Base-by-base conservation (phyloP, 2,113 vertebrate genomes). In the Pitta sordida region DNA sequence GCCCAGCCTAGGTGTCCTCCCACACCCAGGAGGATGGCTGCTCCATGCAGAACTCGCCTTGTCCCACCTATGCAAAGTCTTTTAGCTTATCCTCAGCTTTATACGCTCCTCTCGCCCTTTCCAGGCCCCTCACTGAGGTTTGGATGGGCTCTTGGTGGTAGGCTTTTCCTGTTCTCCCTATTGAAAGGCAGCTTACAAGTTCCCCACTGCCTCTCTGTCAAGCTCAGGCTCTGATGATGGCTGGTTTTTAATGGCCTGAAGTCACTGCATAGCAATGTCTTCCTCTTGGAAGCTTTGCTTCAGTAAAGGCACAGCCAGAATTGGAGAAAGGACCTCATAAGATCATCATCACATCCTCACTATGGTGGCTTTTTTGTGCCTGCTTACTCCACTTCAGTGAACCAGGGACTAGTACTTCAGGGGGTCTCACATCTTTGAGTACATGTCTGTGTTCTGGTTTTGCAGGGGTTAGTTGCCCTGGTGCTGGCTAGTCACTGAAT, bases 111-210 rank as follows among this genome's bases (percentile, higher is more conserved):
- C 22, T 55, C 20, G 44, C 49, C 43, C 30, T 90, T 82, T 34
- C 55, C 43, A 70, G 82, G 63, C 43, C 55, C 85, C 32, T 56
- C 80, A 73, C 91, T 95, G 96, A 7, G 9, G 43, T 95, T 94
- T 87, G 95, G 90, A 95, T 64, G 81, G 91, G 89, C 58, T 92
- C 88, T 94, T 90, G 69, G 95, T 69, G 29, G 83, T 29, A 63
- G 83, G 41, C 39, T 23, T 26, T 26, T 8, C 29, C 48, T 83
- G 60, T 92, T 93, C 60, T 67, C 91, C 44, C 88, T 91, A 96
- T 95, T 75, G 97, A 98, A 97, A 81, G 73, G 88, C 86, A 90
- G n/a, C 95, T 98, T 88, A 48, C 78, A 86, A 97, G 96, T 90
- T 96, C 92, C 84, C 87, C 52, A 68, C 93, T 97, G 95, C 94